These are phyloP conservation scores for Anguilla pacifica DNA, from an alignment of 2,797 vertebrate genomes.

Conservation along the genomic window DNA sequence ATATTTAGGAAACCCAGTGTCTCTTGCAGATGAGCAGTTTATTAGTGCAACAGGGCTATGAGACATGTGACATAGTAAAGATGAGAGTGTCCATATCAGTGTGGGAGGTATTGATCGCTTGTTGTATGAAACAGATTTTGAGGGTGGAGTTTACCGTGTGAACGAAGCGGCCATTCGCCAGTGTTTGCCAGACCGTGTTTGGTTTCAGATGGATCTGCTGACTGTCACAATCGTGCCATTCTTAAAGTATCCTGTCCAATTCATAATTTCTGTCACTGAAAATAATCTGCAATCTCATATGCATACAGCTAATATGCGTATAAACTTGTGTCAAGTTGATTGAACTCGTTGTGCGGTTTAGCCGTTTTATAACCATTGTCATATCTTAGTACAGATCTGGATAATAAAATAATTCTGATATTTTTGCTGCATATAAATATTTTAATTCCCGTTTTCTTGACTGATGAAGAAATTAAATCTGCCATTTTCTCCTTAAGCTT, in stretches of 20 bases:
- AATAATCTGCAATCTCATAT: background rate
- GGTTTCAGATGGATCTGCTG: constrained; percentile 1
- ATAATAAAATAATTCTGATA: background rate
- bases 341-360: background rate
- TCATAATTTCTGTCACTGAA: background rate
- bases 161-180: background rate
- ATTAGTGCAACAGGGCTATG: background rate
- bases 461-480: background rate
- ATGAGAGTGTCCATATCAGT: background rate
- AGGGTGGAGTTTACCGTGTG: background rate
- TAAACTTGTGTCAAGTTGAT: background rate
- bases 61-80: background rate
- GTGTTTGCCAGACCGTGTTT: background rate
- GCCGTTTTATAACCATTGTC: background rate
- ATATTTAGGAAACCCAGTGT: background rate
- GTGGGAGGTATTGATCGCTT: background rate
- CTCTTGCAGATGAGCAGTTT: background rate
- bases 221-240: background rate
- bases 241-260: background rate
- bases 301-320: background rate
- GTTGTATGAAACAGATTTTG: background rate
- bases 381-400: background rate
- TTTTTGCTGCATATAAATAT: background rate
- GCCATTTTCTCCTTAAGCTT: too few species aligned
- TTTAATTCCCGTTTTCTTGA: background rate